Evolutionary conservation across 1,140 invertebrate species (phyloP), one percentile per base, ranked within the genome.

Genomic region (Anoplophora glabripennis): DNA sequence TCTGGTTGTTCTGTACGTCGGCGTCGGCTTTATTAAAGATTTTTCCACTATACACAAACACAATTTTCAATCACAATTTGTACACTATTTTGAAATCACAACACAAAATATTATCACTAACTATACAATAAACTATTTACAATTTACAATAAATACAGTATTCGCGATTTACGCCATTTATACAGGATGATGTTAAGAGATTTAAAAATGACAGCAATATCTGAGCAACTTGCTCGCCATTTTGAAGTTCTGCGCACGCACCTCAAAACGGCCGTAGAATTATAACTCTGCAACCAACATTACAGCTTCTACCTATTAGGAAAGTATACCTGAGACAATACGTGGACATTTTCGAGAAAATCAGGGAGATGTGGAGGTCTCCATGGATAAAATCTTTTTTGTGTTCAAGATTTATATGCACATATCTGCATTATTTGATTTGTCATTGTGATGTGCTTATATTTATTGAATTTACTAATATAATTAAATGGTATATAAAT

Each of bases 71-170:
- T 72, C 65, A 68, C 66, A 63, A 68, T 65, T 72, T 72, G 64
- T 67, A 72, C 73, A 72, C 67, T 58, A 68, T 56, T 59, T 52
- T 53, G 57, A 58, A 66, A 57, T 70, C 67, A 74, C 68, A 74
- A 75, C 72, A 75, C 68, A 74, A 74, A 75, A 75, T 74, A 75
- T 76, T 76, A 76, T 65, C 73, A 76, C 74, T 76, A 76, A 76
- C 74, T 76, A 71, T 76, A 76, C 74, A 76, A 73, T 48, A 68
- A 69, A 75, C 74, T 76, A 76, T 76, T 68, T 76, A 76, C 74
- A 76, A 76, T 76, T 72, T 76, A 75, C 73, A 75, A 65, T 65
- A 64, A 62, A 59, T 64, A 67, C 62, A 67, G 57, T 54, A 69
- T 68, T 63, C 67, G 63, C 64, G 64, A 49, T 65, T 75, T 75